These are phyloP conservation scores for Sanderia malayensis DNA, from an alignment of 30 jellyfish, hydroid and myxozoan genomes.

Conservation along the genomic window DNA sequence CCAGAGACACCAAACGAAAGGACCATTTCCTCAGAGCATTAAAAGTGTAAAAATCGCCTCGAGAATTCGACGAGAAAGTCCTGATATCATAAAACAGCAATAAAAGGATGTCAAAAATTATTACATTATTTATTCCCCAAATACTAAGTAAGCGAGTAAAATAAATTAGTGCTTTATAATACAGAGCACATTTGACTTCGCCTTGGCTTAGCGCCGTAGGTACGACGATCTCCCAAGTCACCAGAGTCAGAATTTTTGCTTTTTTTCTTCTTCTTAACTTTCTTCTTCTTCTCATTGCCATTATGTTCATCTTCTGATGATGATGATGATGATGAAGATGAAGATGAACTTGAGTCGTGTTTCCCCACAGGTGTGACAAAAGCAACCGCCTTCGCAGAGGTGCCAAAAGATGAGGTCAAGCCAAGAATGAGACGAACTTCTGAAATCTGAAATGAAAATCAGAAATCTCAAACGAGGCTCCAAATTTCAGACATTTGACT, in stretches of 20 bases:
- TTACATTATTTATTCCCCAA: no score
- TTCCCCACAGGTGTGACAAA: slow-evolving; percentile 59
- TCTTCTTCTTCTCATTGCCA: slow-evolving; percentile 17
- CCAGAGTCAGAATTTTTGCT: neutral
- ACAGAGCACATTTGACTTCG: slow-evolving; percentile 34
- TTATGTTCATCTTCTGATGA: neutral
- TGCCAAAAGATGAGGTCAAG: slow-evolving; percentile 1
- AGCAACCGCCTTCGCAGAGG: slow-evolving; percentile 40
- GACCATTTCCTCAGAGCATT: no score
- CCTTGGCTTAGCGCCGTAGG: neutral
- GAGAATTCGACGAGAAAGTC: no score
- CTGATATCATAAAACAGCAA: no score
- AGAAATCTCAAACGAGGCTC: no score
- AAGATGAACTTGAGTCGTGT: slow-evolving; percentile 17
- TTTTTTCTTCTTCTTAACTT: slow-evolving; percentile 4
- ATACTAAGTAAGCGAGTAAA: no score
- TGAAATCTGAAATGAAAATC: slow-evolving; percentile 25
- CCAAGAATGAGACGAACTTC: slow-evolving; percentile 65
- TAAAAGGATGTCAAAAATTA: no score
- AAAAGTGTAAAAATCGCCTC: no score
- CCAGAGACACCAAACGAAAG: no score
- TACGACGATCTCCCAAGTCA: neutral
- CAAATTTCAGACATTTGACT: no score
- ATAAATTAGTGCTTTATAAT: neutral
- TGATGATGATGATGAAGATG: slow-evolving; percentile 23